Evolutionary conservation across 64 coral and sea anemone species (phyloP).

Genomic region (Stylophora pistillata): DNA sequence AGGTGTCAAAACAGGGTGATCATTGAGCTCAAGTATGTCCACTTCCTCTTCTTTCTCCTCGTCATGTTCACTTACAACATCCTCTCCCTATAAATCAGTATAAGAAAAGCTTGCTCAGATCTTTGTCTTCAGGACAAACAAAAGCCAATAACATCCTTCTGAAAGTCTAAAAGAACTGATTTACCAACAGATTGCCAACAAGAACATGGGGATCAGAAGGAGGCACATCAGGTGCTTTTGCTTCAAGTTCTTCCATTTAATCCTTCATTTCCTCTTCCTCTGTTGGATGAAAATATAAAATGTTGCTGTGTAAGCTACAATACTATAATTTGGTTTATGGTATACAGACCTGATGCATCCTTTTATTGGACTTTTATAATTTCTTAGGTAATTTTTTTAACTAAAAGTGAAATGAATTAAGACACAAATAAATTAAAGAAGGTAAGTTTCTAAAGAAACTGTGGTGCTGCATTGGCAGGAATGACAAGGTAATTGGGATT

Average conservation of each 20-base stretch:
- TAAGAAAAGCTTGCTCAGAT: neutral
- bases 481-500: too few relatives aligned
- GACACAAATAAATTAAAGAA: too few relatives aligned
- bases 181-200: conserved; percentile 45
- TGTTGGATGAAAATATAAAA: neutral
- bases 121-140: neutral
- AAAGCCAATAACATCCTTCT: neutral
- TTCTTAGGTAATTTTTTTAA: too few relatives aligned
- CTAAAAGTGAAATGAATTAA: too few relatives aligned
- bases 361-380: too few relatives aligned
- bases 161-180: neutral
- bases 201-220: neutral
- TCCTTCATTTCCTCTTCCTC: neutral
- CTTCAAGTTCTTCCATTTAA: neutral
- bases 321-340: neutral
- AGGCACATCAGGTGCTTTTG: neutral
- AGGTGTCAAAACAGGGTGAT: conserved; percentile 48
- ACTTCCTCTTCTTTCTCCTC: neutral
- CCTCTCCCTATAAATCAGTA: neutral
- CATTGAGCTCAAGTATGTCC: conserved; percentile 31
- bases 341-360: too few relatives aligned
- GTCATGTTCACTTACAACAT: neutral
- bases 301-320: neutral
- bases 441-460: too few relatives aligned
- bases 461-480: too few relatives aligned